Conservation (phyloP, 1,140 invertebrate genomes). For the Cotesia vestalis region DNA sequence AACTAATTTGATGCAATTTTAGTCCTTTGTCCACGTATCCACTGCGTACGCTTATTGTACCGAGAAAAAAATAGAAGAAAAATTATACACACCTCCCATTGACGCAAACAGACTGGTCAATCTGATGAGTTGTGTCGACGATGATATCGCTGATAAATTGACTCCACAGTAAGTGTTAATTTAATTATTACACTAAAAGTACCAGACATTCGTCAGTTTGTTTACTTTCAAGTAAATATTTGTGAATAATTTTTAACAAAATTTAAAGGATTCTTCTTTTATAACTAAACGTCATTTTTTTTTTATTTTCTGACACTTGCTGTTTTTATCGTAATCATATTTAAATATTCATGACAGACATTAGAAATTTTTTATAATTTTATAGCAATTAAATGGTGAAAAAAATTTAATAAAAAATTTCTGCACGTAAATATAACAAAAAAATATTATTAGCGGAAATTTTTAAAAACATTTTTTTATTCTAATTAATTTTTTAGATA, state of each 20-base stretch:
- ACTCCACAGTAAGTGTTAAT: constrained; percentile 69
- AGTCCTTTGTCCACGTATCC: constrained; percentile 73
- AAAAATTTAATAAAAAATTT: no score
- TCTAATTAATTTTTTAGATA: background rate
- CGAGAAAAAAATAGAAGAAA: constrained; percentile 67
- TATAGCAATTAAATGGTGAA: background rate
- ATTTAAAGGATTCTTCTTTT: no score
- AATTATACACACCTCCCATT: constrained; percentile 68
- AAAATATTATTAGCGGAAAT: background rate
- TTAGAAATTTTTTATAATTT: no score
- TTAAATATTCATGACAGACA: no score
- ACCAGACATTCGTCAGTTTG: background rate
- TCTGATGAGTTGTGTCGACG: constrained; percentile 73
- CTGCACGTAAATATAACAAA: background rate
- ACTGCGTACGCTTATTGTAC: constrained; percentile 73
- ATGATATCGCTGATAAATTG: constrained; percentile 71
- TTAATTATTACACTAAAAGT: background rate
- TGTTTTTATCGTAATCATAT: no score
- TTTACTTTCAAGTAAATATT: constrained; percentile 3
- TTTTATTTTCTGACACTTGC: background rate
- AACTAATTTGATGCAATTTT: constrained; percentile 43
- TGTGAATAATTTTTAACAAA: background rate
- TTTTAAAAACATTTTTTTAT: no score
- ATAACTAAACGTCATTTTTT: background rate
- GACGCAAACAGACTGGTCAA: constrained; percentile 70